Base-by-base conservation (phyloP, 2,888 invertebrate genomes). In the Stenurella melanura region DNA sequence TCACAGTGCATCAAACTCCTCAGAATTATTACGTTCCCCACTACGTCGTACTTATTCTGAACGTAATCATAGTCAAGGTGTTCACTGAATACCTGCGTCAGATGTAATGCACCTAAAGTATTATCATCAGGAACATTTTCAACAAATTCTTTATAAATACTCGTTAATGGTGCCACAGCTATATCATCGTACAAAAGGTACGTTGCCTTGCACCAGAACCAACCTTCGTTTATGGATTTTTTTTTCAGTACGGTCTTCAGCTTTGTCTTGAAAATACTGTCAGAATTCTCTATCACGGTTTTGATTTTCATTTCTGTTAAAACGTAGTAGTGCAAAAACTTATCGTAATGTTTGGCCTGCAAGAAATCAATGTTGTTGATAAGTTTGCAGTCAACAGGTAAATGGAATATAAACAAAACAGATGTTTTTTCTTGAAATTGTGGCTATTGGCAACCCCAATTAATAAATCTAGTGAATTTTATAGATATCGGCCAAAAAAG, bases 331-430 rank as follows among this genome's bases (percentile, higher is more conserved):
- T 81, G 80, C 38, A 75, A 78, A 17, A 89, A 86, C 66, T 84
- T 83, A 54, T 83, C 85, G 76, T 87, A 89, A 77, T 87, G 78
- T 81, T 88, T 87, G 1, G 88, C 87, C 90, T 90, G 81, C 74
- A 89, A 87, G 73, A 74, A 75, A 72, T 73, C 0, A 3, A 26
- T 2, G 18, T 54, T 21, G 84, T 87, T 88, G 83, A 90, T 56
- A n/a, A 64, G 60, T 72, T 6, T 9, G 30, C 30, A 34, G 30
- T 9, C 9, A 9, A 7, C 9, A 34, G 30, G 9, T 34, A 34
- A 34, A 34, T 34, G 30, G 9, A 34, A 34, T 5, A 34, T 7
- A 4, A 34, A 34, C 30, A 7, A 5, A 34, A 34, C 30, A 34
- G 6, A 34, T 34, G 9, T 0, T 7, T 2, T 34, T 34, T 34